Base-by-base conservation (phyloP, 2,113 vertebrate species). In the Rhodinocichla rosea region DNA sequence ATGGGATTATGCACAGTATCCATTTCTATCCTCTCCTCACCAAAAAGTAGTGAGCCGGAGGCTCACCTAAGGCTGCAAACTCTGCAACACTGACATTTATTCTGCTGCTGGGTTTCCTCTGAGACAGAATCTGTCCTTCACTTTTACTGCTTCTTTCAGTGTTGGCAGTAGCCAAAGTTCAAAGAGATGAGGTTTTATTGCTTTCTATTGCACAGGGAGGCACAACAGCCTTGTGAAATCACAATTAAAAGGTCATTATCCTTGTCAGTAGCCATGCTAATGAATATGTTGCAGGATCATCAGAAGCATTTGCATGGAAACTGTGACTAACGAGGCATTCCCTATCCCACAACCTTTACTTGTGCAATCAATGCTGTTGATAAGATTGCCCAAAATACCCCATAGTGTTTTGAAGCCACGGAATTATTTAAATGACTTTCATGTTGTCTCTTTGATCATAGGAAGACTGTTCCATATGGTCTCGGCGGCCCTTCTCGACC, bases 391-490 rank as follows among this genome's bases (percentile, higher is more conserved):
- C 53, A 60, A 75, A 78, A 59, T 63, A 83, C 28, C 19, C 39
- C 7, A 5, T 32, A 70, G 49, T 53, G 56, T 91, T 94, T 90
- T 45, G 88, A 95, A 87, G 67, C 37, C 50, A 32, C 60, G 33
- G 47, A 57, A 87, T 62, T 56, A 73, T 86, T 91, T 94, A 63
- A 96, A 88, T 55, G 45, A 52, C 77, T 65, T 94, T 91, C 53
- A 52, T 94, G 90, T n/a, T 78, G 65, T 52, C 68, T 83, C 95
- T 92, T 62, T 90, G 39, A 69, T 95, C n/a, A 6, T 60, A 99
- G 99, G 95, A 99, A 98, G 83, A 98, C 98, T 63, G 99, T 99
- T 69, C 99, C 99, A 0, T 99, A 99, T 77, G 99, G 99, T 68
- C 98, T 99, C 0, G 99, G 99, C 55, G 98, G 98, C 74, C 98